Evolutionary conservation across 2,797 vertebrate genomes (phyloP).

Genomic region (Phylloscopus collybita): DNA sequence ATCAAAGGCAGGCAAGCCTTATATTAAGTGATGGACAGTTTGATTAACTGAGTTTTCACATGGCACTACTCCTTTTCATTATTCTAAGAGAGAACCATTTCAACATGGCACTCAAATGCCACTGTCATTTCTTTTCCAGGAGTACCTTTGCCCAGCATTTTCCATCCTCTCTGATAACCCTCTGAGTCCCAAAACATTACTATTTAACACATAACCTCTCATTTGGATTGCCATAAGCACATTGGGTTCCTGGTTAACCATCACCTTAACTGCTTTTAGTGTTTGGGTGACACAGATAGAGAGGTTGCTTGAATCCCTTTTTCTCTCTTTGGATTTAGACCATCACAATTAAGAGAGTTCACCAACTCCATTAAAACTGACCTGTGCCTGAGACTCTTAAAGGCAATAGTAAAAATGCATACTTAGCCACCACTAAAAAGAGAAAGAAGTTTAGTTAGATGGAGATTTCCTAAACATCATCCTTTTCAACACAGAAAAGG

Average conservation of each 20-base stretch:
- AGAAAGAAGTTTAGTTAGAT: background rate
- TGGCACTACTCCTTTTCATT: background rate
- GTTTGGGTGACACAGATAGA: background rate
- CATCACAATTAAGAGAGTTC: background rate
- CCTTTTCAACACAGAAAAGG: background rate
- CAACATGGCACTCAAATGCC: background rate
- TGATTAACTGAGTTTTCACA: conserved; percentile 32
- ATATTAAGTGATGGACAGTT: background rate
- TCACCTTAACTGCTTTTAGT: background rate
- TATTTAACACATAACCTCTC: background rate
- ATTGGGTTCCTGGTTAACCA: background rate
- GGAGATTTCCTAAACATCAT: background rate
- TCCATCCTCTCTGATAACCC: background rate
- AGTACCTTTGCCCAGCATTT: background rate
- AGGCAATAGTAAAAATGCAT: background rate
- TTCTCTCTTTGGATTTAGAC: background rate
- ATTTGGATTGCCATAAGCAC: background rate
- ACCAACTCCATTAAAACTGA: background rate
- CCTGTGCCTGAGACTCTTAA: background rate
- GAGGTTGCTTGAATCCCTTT: background rate
- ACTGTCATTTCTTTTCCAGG: background rate
- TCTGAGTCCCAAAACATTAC: background rate
- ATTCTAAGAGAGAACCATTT: background rate
- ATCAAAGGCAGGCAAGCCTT: background rate
- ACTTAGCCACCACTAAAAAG: background rate